phyloP scores from a whole-genome alignment of 1,140 invertebrate species.

The Nebria ingens region DNA sequence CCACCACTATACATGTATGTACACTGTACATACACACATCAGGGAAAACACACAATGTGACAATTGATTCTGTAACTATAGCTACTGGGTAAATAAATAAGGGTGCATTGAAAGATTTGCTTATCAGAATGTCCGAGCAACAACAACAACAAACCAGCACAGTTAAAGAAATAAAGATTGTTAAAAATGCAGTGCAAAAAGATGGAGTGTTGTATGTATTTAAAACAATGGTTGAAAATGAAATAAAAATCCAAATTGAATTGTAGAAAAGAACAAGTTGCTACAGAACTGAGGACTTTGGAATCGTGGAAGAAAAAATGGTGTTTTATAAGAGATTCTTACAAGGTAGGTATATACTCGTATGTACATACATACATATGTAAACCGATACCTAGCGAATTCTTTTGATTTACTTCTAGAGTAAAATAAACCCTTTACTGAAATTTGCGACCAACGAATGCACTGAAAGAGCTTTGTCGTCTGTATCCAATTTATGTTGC shows the following conservation, averaged over 20 bases:
- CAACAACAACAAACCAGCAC: background rate
- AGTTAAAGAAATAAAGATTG: background rate
- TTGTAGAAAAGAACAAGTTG: conserved; percentile 12
- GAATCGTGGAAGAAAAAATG: conserved; percentile 9
- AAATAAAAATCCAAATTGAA: too few relatives aligned
- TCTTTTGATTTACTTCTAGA: too few relatives aligned
- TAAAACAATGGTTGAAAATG: background rate
- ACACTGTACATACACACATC: too few relatives aligned
- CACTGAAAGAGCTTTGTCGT: too few relatives aligned
- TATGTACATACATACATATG: background rate
- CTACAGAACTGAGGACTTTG: background rate
- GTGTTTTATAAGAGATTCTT: conserved; percentile 10
- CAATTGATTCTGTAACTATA: too few relatives aligned
- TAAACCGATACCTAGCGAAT: background rate
- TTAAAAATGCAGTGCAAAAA: background rate
- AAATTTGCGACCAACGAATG: too few relatives aligned
- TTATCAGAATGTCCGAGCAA: too few relatives aligned
- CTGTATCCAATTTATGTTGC: too few relatives aligned
- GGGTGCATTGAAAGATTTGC: too few relatives aligned
- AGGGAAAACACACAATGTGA: too few relatives aligned
- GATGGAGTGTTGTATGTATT: background rate
- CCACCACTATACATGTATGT: too few relatives aligned
- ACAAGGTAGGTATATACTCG: conserved; percentile 4
- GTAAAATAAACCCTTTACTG: too few relatives aligned
- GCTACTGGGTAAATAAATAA: background rate